Evolutionary conservation across 2,797 vertebrate species (phyloP).

Genomic region (Chromis chromis): DNA sequence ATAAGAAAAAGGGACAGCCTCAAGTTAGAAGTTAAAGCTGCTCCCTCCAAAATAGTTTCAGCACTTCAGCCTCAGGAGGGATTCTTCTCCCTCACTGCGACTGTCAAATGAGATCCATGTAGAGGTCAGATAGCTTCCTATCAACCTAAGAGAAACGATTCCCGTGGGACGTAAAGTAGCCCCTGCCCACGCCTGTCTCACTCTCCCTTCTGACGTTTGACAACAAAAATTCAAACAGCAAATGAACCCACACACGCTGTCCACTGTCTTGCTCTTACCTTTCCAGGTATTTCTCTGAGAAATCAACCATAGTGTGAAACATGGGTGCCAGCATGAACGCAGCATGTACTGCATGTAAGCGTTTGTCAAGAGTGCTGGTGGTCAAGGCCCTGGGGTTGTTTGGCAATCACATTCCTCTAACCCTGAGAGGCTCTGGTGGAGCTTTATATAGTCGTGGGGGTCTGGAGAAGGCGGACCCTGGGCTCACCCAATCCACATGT

Average conservation of each 20-base stretch:
- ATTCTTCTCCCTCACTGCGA: slow-evolving; percentile 67
- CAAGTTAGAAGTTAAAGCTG: slow-evolving; percentile 67
- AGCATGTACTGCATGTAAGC: slow-evolving; percentile 70
- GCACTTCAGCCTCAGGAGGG: slow-evolving; percentile 59
- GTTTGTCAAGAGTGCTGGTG: slow-evolving; percentile 43
- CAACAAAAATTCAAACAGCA: slow-evolving; percentile 9
- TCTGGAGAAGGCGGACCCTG: slow-evolving; percentile 70
- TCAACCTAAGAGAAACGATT: slow-evolving; percentile 40
- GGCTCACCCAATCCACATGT: slow-evolving; percentile 80
- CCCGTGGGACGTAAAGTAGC: slow-evolving; percentile 37
- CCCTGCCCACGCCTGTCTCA: slow-evolving; percentile 11
- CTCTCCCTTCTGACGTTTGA: slow-evolving; percentile 21
- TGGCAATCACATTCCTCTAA: slow-evolving; percentile 81
- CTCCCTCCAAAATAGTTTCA: slow-evolving; percentile 70
- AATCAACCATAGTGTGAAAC: slow-evolving; percentile 87
- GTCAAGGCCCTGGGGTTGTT: slow-evolving; percentile 73
- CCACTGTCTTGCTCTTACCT: slow-evolving; percentile 84
- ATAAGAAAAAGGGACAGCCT: slow-evolving; percentile 76
- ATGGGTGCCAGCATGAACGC: slow-evolving; percentile 66
- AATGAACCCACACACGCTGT: neutral
- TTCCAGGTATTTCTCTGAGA: slow-evolving; percentile 91
- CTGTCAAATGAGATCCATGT: slow-evolving; percentile 75
- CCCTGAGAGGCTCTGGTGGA: slow-evolving; percentile 67
- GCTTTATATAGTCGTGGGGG: slow-evolving; percentile 84
- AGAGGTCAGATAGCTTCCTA: slow-evolving; percentile 67